These are phyloP conservation scores for Percopsis transmontana DNA, from an alignment of 2,113 vertebrate genomes.

Conservation along the genomic window DNA sequence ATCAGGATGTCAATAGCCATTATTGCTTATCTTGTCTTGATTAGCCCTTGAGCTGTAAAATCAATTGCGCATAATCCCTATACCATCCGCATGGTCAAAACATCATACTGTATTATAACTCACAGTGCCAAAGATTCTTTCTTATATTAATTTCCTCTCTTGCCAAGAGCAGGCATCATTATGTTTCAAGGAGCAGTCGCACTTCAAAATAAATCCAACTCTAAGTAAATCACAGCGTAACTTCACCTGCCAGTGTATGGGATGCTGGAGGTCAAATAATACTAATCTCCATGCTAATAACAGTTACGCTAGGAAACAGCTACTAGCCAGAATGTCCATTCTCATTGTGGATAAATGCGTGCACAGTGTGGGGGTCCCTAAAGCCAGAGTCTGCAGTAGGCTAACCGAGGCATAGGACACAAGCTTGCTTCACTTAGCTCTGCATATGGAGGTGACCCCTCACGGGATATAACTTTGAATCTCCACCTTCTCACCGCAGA, in stretches of 20 bases:
- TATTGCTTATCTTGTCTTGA: constrained; percentile 74
- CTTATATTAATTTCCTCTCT: not conserved
- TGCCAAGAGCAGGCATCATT: not conserved
- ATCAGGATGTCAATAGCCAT: constrained; percentile 74
- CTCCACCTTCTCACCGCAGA: constrained; percentile 57
- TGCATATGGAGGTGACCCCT: constrained; percentile 23
- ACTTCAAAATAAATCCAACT: constrained; percentile 27
- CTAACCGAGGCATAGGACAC: constrained; percentile 35
- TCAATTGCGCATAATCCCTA: constrained; percentile 70
- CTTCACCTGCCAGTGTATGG: constrained; percentile 39
- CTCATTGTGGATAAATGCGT: constrained; percentile 34
- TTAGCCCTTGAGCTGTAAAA: constrained; percentile 69
- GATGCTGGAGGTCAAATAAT: constrained; percentile 42
- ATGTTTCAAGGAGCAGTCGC: constrained; percentile 4
- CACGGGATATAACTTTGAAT: constrained; percentile 42
- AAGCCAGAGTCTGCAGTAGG: constrained; percentile 5
- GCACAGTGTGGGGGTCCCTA: constrained; percentile 8
- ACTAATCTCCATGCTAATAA: constrained; percentile 55
- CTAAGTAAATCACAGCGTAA: constrained; percentile 30
- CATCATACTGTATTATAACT: constrained; percentile 40
- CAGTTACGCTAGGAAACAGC: constrained; percentile 33
- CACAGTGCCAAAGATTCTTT: constrained; percentile 15
- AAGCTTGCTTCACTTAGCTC: constrained; percentile 39
- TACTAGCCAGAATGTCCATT: constrained; percentile 27
- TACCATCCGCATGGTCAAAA: constrained; percentile 54